A percentile compares a stretch with the other conserved stretches of the same genome.
These are phyloP conservation scores for Oryzias melastigma DNA, from an alignment of 2,113 vertebrate genomes.

Conservation along the genomic window DNA sequence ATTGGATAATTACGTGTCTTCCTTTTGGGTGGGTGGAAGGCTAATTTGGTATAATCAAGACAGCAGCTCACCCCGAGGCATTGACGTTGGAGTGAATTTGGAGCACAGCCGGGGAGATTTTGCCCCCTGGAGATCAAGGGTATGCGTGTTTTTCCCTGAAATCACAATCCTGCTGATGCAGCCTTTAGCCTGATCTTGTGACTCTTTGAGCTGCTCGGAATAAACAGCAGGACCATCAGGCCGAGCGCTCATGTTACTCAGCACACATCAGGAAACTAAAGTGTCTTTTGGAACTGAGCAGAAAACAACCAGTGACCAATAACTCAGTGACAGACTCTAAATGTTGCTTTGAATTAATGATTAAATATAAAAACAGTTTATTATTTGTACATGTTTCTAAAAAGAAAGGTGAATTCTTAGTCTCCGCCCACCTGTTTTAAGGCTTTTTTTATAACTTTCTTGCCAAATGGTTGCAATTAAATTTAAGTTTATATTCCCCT, in stretches of 20 bases:
- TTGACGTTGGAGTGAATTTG: conserved; percentile 54
- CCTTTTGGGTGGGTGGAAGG: conserved; percentile 59
- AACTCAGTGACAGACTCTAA: too few species aligned
- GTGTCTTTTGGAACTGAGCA: too few species aligned
- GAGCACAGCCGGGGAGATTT: conserved; percentile 33
- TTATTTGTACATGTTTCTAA: too few species aligned
- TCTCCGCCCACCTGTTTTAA: too few species aligned
- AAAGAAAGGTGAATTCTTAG: too few species aligned
- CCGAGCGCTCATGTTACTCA: not conserved
- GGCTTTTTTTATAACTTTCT: too few species aligned
- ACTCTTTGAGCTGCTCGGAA: not conserved
- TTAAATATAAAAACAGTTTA: too few species aligned
- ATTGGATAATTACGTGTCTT: conserved; percentile 69
- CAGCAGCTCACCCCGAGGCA: conserved; percentile 46
- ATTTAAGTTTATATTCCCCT: too few species aligned
- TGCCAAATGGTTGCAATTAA: too few species aligned
- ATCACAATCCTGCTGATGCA: conserved; percentile 61
- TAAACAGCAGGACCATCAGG: not conserved
- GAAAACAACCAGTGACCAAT: too few species aligned
- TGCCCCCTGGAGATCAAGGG: conserved; percentile 48
- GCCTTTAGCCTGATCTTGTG: not conserved
- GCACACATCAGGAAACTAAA: not conserved
- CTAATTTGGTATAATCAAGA: conserved; percentile 67
- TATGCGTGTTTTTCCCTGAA: conserved; percentile 46
- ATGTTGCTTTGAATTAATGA: too few species aligned